Base-by-base conservation (phyloP, 2,888 invertebrate species). In the Tipula helvola region DNA sequence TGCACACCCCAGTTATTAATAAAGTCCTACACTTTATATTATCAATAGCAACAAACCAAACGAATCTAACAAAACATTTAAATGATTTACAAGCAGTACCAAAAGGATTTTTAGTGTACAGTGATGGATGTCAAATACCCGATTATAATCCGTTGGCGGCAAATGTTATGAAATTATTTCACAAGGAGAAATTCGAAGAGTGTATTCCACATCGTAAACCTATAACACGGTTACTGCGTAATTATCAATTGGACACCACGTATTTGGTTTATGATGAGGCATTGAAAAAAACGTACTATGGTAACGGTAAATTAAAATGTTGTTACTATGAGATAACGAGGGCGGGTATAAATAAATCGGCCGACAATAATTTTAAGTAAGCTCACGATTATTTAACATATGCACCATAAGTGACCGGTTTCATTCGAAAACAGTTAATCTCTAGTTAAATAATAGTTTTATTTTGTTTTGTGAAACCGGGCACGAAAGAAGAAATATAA, bases 121-220 rank as follows among this genome's bases (percentile, higher is more conserved):
- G 93, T 89, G 91, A 93, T 57, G 93, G 92, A 89, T 95, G 95
- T 89, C 93, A 93, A 89, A 95, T 95, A 89, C 92, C 93, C 16
- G 93, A 94, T 88, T 88, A 94, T 87, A 93, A 94, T 89, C 93
- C 94, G 5, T 93, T 94, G 88, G 93, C 94, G 87, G 89, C 89
- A 5, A 93, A 93, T 87, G 92, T 93, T 13, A 92, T 92, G 90
- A 90, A 91, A 87, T 93, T 93, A 88, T 93, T 93, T 87, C 92
- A 92, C 83, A 92, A 92, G 36, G 91, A 92, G 87, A 92, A 92
- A 87, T 94, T 93, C 88, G 92, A 93, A 87, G 88, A 92, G 0
- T 95, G 95, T 89, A 90, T 92, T 7, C 90, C 89, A 36, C 13
- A 36, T 36, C 41, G 42, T 28, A 88, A 88, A 0, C 91, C 91